phyloP scores from a whole-genome alignment of 2,888 invertebrate genomes.

The Ectropis crepuscularia region DNA sequence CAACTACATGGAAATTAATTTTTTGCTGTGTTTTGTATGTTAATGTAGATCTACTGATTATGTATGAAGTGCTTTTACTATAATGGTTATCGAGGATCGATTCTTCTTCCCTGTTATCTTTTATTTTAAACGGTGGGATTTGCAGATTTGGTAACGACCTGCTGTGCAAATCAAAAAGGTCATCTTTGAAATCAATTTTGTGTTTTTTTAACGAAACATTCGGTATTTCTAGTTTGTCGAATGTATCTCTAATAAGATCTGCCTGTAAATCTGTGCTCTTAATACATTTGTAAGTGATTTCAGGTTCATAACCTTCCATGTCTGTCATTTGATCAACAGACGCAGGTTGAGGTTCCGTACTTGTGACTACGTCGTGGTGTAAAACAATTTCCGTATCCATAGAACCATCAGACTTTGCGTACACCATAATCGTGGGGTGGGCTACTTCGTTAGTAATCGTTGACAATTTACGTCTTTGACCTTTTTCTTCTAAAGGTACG shows the following conservation, averaged over 20 bases:
- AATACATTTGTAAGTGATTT: slow-evolving; percentile 46
- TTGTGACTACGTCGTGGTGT: slow-evolving; percentile 52
- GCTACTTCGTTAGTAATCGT: not conserved
- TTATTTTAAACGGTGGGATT: slow-evolving; percentile 51
- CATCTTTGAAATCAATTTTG: slow-evolving; percentile 60
- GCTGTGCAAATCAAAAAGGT: slow-evolving; percentile 51
- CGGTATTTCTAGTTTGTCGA: slow-evolving; percentile 75
- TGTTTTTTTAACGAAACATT: slow-evolving; percentile 72
- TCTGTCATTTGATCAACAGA: slow-evolving; percentile 56
- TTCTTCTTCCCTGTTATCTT: slow-evolving; percentile 48
- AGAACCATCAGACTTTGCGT: slow-evolving; percentile 42
- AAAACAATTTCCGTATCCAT: slow-evolving; percentile 48
- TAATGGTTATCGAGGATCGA: slow-evolving; percentile 49
- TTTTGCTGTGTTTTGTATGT: slow-evolving; percentile 75
- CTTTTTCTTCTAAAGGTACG: slow-evolving; percentile 62
- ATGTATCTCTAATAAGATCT: slow-evolving; percentile 53
- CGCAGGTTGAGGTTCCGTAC: slow-evolving; percentile 52
- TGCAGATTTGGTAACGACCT: slow-evolving; percentile 61
- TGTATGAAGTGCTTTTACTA: slow-evolving; percentile 62
- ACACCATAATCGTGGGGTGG: slow-evolving; percentile 23
- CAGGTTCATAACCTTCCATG: slow-evolving; percentile 49
- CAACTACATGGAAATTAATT: slow-evolving; percentile 72
- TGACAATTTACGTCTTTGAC: slow-evolving; percentile 38
- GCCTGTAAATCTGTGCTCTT: slow-evolving; percentile 51
- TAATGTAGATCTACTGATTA: slow-evolving; percentile 70